Evolutionary conservation across 2,888 invertebrate genomes (phyloP).

Genomic region (Pyrrhia umbra): DNA sequence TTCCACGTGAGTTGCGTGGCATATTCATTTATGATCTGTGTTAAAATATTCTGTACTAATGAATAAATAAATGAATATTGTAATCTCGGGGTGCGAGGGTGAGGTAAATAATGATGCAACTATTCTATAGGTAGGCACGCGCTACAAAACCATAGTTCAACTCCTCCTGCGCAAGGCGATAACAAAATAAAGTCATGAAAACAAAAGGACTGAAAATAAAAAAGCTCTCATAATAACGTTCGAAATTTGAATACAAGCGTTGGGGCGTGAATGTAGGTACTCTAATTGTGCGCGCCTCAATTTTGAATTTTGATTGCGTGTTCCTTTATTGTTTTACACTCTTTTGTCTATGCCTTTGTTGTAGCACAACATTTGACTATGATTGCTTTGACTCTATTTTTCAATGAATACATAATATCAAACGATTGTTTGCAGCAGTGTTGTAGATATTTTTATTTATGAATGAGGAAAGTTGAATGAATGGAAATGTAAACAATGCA

Average conservation of each 20-base stretch:
- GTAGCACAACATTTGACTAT: constrained; percentile 53
- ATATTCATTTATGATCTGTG: constrained; percentile 21
- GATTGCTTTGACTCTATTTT: constrained; percentile 57
- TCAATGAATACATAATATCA: constrained; percentile 53
- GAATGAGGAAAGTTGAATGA: constrained; percentile 30
- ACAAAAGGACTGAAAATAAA: constrained; percentile 70
- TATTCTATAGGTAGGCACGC: constrained; percentile 11
- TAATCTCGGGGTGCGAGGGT: not conserved
- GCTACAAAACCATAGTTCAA: constrained; percentile 32
- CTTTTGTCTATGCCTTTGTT: constrained; percentile 74
- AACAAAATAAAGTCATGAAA: constrained; percentile 57
- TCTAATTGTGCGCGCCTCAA: constrained; percentile 81
- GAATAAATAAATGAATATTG: too few relatives aligned
- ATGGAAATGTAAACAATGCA: constrained; percentile 30
- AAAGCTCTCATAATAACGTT: constrained; percentile 67
- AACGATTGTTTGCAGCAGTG: constrained; percentile 49
- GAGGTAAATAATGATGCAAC: constrained; percentile 1
- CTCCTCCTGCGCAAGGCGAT: constrained; percentile 36
- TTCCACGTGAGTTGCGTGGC: not conserved
- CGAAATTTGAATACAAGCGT: constrained; percentile 85
- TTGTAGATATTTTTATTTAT: constrained; percentile 35
- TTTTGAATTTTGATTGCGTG: constrained; percentile 84
- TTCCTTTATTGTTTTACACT: constrained; percentile 79
- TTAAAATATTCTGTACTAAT: too few relatives aligned
- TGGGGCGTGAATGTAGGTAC: constrained; percentile 82